These are phyloP conservation scores for Chaenogobius annularis DNA, from an alignment of 2,113 vertebrate genomes.

Conservation along the genomic window DNA sequence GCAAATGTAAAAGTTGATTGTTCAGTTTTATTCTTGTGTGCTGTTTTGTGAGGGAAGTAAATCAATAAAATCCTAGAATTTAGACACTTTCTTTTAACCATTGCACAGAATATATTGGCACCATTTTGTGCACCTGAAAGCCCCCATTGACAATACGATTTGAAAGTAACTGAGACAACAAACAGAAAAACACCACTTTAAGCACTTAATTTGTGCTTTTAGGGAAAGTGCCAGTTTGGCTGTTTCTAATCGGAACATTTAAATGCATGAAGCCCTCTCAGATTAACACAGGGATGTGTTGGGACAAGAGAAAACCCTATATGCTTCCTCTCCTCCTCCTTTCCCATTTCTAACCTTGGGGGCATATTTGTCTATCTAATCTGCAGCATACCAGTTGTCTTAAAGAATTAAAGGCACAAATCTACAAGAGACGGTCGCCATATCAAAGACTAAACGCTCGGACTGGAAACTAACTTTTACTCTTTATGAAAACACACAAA, in stretches of 20 bases:
- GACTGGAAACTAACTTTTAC: slow-evolving; percentile 49
- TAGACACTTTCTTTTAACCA: not conserved
- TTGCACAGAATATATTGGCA: not conserved
- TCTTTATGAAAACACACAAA: slow-evolving; percentile 47
- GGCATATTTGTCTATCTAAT: slow-evolving; percentile 76
- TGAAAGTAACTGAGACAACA: slow-evolving; percentile 56
- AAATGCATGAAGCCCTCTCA: slow-evolving; percentile 60
- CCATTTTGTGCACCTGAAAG: slow-evolving; percentile 51
- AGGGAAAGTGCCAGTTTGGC: slow-evolving; percentile 50
- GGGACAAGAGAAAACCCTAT: slow-evolving; percentile 58
- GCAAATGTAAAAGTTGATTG: not conserved
- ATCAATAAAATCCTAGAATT: not conserved
- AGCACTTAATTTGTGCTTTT: slow-evolving; percentile 60
- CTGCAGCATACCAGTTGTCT: slow-evolving; percentile 74
- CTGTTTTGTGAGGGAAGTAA: no score
- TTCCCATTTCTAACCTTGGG: slow-evolving; percentile 53
- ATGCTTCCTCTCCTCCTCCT: slow-evolving; percentile 50
- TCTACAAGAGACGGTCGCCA: slow-evolving; percentile 70
- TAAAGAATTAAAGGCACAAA: slow-evolving; percentile 68
- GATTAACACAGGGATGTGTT: slow-evolving; percentile 70
- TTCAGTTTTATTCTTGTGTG: not conserved
- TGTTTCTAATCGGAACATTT: slow-evolving; percentile 59
- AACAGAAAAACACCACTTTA: slow-evolving; percentile 48
- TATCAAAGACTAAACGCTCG: slow-evolving; percentile 75
- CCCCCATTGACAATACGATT: slow-evolving; percentile 20